phyloP scores from a whole-genome alignment of 2,888 invertebrate genomes.

The Eulithis prunata region DNA sequence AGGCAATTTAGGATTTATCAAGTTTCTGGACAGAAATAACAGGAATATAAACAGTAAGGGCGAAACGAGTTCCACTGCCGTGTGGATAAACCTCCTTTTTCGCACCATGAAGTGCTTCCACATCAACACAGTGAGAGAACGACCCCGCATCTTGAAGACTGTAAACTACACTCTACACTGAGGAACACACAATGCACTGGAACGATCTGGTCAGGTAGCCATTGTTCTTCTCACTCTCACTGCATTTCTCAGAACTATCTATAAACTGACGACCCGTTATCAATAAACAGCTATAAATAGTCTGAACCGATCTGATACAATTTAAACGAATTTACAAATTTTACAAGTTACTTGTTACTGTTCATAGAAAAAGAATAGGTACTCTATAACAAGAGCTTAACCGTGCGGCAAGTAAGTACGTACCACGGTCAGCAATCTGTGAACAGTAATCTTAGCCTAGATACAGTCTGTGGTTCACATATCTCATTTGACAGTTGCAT shows the following conservation, averaged over 20 bases:
- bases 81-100: slow-evolving; percentile 41
- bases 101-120: slow-evolving; percentile 61
- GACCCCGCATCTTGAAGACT: slow-evolving; percentile 29
- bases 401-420: no score
- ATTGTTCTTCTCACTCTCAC: not conserved
- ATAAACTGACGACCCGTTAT: no score
- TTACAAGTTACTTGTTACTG: no score
- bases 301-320: no score
- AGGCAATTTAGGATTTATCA: slow-evolving; percentile 1
- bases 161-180: not conserved
- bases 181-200: not conserved
- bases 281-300: no score
- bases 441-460: no score
- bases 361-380: no score
- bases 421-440: no score
- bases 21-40: slow-evolving; percentile 2
- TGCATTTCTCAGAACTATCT: not conserved
- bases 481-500: no score
- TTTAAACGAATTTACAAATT: no score
- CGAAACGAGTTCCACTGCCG: slow-evolving; percentile 11
- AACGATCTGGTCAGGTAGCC: not conserved
- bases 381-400: no score
- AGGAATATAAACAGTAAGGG: slow-evolving; percentile 11
- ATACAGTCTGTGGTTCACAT: no score
- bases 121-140: slow-evolving; percentile 52